Evolutionary conservation across 2,797 vertebrate genomes (phyloP).

Genomic region (Pangasius mekongensis): DNA sequence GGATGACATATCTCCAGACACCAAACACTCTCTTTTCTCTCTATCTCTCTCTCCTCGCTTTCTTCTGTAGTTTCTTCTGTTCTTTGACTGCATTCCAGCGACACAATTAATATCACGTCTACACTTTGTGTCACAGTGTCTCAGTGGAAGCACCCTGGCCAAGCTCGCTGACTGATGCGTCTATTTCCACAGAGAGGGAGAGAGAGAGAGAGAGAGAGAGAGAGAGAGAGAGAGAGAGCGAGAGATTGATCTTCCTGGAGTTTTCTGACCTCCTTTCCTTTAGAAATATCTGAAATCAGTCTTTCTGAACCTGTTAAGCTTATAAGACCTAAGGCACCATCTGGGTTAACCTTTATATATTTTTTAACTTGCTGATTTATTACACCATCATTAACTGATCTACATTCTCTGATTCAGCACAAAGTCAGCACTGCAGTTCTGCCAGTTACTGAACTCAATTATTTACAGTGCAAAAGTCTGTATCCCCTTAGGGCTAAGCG

Average conservation of each 20-base stretch:
- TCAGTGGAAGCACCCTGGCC: background rate
- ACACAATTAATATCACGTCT: constrained; percentile 37
- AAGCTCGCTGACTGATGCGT: background rate
- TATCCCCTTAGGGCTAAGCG: background rate
- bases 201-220: background rate
- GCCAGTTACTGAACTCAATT: constrained; percentile 13
- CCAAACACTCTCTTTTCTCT: background rate
- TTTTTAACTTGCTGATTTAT: constrained; percentile 2
- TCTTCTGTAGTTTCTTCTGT: background rate
- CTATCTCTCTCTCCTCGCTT: background rate
- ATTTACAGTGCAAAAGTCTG: constrained; percentile 1
- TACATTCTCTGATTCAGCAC: constrained; percentile 19
- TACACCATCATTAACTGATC: background rate
- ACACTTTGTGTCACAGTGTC: background rate
- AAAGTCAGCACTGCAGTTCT: background rate
- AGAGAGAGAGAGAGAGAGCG: background rate
- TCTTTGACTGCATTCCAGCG: constrained; percentile 25
- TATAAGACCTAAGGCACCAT: background rate
- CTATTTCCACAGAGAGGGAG: background rate
- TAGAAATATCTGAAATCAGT: background rate
- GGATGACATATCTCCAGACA: constrained; percentile 23
- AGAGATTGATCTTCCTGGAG: background rate
- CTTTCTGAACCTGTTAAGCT: background rate
- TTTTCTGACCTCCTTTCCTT: background rate
- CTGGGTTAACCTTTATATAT: background rate